Base-by-base conservation (phyloP, 2,113 vertebrate genomes). In the Macrotis lagotis region DNA sequence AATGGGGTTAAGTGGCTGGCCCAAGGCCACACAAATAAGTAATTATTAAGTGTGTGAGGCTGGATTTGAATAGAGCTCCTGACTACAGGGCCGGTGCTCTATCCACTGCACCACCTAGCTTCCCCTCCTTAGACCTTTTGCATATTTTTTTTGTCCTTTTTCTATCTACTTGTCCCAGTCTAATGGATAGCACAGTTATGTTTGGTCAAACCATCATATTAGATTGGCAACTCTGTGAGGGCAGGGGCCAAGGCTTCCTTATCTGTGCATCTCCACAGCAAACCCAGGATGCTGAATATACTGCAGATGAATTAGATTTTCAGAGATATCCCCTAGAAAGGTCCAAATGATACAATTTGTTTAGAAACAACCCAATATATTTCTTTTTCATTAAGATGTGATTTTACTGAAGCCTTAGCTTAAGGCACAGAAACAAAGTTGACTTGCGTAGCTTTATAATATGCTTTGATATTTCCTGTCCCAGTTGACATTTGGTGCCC, bases 371-470 rank as follows among this genome's bases (percentile, higher is more conserved):
- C 2, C n/a, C 1, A 26, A 12, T 91, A 25, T 0, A 48, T 93
- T 92, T 91, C 0, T 91, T 90, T 89, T 91, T 88, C 50, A 93
- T 93, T n/a, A 51, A 49, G 6, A 6, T 25, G 5, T 28, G 31
- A 47, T 1, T 95, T 91, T 91, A 53, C 83, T 94, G 59, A 22
- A 50, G 59, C 52, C 91, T 37, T 50, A 25, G 90, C 52, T 92
- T 94, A 89, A 51, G 12, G 50, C n/a, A n/a, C n/a, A n/a, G n/a
- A n/a, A 90, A 88, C 47, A 6, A 92, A n/a, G 0, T 83, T 88
- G 10, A 52, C 31, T 96, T 91, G 53, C 3, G 92, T 90, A 6
- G 92, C 90, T 50, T 94, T 8, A 93, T 83, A 93, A 94, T 25
- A 16, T 5, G 0, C 44, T 66, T 91, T 8, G 88, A 88, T 51